Evolutionary conservation across 2,888 invertebrate genomes (phyloP).

Genomic region (Trachelus stipa): DNA sequence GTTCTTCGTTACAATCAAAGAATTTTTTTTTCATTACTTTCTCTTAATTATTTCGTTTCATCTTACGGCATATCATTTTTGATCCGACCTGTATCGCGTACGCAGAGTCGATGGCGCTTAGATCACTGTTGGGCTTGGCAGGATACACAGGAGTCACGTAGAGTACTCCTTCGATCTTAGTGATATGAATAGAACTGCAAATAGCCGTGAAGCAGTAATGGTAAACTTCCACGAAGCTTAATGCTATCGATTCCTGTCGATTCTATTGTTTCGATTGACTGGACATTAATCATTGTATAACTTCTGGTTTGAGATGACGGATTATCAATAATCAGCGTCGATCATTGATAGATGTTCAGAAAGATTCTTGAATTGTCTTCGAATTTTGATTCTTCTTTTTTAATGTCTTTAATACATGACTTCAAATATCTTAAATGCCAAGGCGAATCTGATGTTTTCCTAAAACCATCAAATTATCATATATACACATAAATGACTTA

Average conservation of each 20-base stretch:
- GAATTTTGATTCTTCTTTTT: not conserved
- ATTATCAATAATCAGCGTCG: not conserved
- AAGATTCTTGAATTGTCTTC: not conserved
- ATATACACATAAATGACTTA: not conserved
- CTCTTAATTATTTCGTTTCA: not conserved
- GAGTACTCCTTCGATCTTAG: slow-evolving; percentile 53
- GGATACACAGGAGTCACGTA: slow-evolving; percentile 31
- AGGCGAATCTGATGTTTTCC: not conserved
- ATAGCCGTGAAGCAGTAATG: slow-evolving; percentile 44
- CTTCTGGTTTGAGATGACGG: not conserved
- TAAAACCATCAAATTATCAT: not conserved
- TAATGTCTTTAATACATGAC: not conserved
- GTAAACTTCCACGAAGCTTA: slow-evolving; percentile 32
- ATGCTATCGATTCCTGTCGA: not conserved
- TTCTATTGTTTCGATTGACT: not conserved
- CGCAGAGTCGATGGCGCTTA: slow-evolving; percentile 39
- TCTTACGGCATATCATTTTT: not conserved
- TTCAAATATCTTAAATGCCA: not conserved
- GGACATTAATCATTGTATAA: not conserved
- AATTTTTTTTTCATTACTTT: not conserved
- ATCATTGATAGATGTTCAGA: not conserved
- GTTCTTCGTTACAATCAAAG: not conserved
- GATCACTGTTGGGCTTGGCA: slow-evolving; percentile 59
- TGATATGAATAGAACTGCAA: slow-evolving; percentile 55
- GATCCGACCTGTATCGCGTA: not conserved